Percentiles rank a stretch among this genome's conserved stretches.
phyloP scores from a whole-genome alignment of 2,797 vertebrate genomes.

The Siniperca obscura region DNA sequence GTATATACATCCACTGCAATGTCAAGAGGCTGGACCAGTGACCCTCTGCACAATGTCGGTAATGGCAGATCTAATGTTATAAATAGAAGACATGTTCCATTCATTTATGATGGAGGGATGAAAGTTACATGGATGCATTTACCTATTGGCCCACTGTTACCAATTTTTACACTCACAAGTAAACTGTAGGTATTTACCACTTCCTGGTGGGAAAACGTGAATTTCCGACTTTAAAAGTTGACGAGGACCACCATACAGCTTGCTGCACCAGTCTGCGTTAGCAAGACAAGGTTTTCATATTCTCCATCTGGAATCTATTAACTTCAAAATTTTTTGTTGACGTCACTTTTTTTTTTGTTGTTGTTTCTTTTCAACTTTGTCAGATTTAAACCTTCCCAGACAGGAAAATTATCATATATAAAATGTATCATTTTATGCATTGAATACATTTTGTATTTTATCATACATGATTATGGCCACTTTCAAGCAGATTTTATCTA shows the following conservation, averaged over 20 bases:
- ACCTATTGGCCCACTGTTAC: neutral
- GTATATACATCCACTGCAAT: neutral
- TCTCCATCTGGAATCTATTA: neutral
- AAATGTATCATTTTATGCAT: neutral
- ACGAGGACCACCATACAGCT: neutral
- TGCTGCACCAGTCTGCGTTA: neutral
- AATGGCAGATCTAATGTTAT: neutral
- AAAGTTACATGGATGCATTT: neutral
- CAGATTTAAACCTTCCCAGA: neutral
- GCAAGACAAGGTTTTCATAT: neutral
- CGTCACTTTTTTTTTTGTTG: neutral
- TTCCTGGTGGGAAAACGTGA: neutral
- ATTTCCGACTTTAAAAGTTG: slow-evolving; percentile 34
- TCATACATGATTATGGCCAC: slow-evolving; percentile 5
- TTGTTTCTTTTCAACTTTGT: neutral
- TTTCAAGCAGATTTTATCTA: slow-evolving; percentile 31
- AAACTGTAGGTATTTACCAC: neutral
- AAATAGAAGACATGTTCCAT: neutral
- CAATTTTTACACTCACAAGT: neutral
- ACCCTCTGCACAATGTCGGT: neutral
- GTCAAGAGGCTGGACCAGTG: slow-evolving; percentile 15
- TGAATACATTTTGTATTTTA: neutral
- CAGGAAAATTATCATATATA: neutral
- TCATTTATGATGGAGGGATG: neutral
- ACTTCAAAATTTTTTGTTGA: neutral